Base-by-base conservation (phyloP, 1,140 invertebrate species). In the Drosophila sp. region DNA sequence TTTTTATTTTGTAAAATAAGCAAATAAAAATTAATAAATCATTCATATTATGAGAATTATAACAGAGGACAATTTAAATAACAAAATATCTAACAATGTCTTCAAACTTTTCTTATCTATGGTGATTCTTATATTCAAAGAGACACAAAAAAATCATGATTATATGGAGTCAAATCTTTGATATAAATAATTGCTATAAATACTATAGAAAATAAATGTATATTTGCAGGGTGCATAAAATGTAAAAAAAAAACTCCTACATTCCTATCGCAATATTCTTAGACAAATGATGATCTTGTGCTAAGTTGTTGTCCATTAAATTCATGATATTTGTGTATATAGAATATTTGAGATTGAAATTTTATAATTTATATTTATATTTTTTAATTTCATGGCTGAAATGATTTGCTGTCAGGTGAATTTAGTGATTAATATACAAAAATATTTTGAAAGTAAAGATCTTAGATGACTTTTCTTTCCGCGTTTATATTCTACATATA, bases 311-410 rank as follows among this genome's bases (percentile, higher is more conserved):
- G 43, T 9, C 27, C 18, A 48, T 21, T 29, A 48, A 48, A 58
- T 50, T 58, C 21, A 57, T 27, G 7, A 48, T 48, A 18, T 27
- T 67, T 25, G 34, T 13, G 8, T 9, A 29, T 9, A 29, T 29
- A 67, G 21, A 59, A 5, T 11, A 40, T 79, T 62, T 80, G 67
- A 84, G 29, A 57, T 81, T 74, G 76, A 80, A 80, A n/a, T n/a
- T 80, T 83, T 83, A 84, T 80, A 78, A 69, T 84, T 14, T 4
- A 9, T n/a, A n/a, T n/a, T n/a, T n/a, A n/a, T n/a, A n/a, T 38
- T 50, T 83, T 84, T 69, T 76, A 80, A 80, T 83, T 84, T 84
- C 72, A 84, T 69, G 72, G 50, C 80, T 81, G 80, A 69, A 62
- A 72, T 83, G 67, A 48, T 32, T n/a, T 32, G 45, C 80, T 79